Evolutionary conservation across 2,797 vertebrate genomes (phyloP), one percentile per base, ranked within the genome.

Genomic region (Macropus fuliginosus): DNA sequence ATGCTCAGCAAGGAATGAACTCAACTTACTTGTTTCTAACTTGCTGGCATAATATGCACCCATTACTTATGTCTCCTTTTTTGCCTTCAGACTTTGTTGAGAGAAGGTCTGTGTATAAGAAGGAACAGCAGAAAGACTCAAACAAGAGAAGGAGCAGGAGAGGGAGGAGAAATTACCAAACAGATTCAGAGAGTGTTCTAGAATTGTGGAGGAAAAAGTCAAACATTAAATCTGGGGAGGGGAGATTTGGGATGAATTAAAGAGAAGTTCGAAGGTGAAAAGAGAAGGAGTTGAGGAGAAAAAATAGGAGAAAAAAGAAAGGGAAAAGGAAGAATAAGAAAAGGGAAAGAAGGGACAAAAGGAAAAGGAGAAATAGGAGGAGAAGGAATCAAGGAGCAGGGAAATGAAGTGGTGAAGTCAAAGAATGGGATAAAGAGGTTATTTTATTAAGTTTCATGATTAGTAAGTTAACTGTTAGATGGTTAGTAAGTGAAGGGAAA

Each of bases 21-120:
- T 91, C 81, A 95, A 93, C 46, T 91, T n/a, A 95, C 34, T 66
- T 94, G 56, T n/a, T 93, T 94, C 87, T 54, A 94, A 94, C 91
- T 91, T 95, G 74, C 93, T 93, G 96, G 56, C 59, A 14, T 91
- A 91, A 92, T 24, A 74, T 40, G 56, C 0, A 74, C 54, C 74
- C 50, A 93, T n/a, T 93, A 9, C 46, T 91, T 56, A 95, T 95
- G 74, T 74, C 40, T 95, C 81, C 81, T 92, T 27, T 74, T 46
- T 46, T 46, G n/a, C 40, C 74, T 81, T 81, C n/a, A 81, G 74
- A 10, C 40, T 81, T 24, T 46, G 40, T 6, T 74, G 16, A 40
- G n/a, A 74, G n/a, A 46, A 81, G 40, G 21, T 81, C 27, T 81
- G 66, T 74, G 14, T 21, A 74, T 40, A n/a, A 74, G 11, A 3